These are phyloP conservation scores for Anarsia innoxiella DNA, from an alignment of 2,888 invertebrate genomes.

Conservation along the genomic window DNA sequence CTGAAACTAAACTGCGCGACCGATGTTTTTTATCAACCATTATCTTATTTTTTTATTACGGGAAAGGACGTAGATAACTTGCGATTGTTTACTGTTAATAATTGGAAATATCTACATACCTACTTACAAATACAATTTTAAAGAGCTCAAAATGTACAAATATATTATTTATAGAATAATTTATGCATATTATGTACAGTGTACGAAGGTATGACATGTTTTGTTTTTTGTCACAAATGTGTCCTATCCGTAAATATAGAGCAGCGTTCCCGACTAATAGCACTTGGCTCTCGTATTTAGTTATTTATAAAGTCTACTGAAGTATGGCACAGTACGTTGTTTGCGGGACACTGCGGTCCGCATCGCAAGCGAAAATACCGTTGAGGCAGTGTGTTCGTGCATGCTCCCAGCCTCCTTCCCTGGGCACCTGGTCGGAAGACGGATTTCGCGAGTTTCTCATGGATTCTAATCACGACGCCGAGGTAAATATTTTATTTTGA, in stretches of 20 bases:
- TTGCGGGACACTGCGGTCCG: neutral
- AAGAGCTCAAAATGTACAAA: no score
- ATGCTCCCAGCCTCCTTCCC: conserved; percentile 20
- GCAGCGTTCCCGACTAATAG: conserved; percentile 33
- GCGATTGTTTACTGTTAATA: no score
- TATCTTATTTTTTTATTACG: no score
- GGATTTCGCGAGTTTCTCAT: conserved; percentile 60
- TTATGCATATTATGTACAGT: no score
- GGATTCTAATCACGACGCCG: conserved; percentile 62
- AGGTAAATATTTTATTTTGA: conserved; percentile 43
- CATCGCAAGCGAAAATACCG: neutral
- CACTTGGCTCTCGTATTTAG: conserved; percentile 47
- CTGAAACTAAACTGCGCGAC: no score
- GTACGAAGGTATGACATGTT: neutral
- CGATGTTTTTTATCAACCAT: no score
- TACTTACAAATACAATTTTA: no score
- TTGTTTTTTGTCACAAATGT: neutral
- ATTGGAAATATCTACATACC: no score
- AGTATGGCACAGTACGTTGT: conserved; percentile 46
- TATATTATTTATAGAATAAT: no score
- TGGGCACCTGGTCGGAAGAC: conserved; percentile 26
- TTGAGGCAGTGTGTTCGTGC: conserved; percentile 9
- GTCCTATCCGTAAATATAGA: conserved; percentile 44
- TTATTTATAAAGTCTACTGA: conserved; percentile 61
- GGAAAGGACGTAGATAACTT: no score